Evolutionary conservation across 2,113 vertebrate species (phyloP), one percentile per base, ranked within the genome.

Genomic region (Muntiacus muntjak): DNA sequence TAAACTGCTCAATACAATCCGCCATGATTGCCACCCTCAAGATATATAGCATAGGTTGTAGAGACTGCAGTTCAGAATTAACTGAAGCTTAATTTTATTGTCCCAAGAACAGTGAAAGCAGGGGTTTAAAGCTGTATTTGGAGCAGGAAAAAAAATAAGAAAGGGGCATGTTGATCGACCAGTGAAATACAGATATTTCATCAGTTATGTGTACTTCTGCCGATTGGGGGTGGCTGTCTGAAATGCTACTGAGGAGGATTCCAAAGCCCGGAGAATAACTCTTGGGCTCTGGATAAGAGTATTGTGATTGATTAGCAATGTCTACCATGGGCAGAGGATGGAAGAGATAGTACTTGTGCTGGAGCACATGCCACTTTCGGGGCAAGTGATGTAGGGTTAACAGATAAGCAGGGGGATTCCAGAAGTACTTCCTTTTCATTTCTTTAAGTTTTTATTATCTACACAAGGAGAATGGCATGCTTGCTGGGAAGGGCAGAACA

Each of bases 31-130:
- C 14, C 16, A 5, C 78, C 86, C 82, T 95, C 14, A 58, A 87
- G 62, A 76, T 50, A 50, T 50, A 50, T 93, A 86, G 43, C 52
- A 16, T 67, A 67, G 74, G 94, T 90, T 96, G 84, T 91, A 94
- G 97, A 91, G 74, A 84, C 13, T 30, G 85, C 3, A 71, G 67
- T 36, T 86, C 55, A 83, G 87, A 89, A 91, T 94, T 92, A 94
- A 74, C 67, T 14, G 81, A 94, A 78, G 55, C 96, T 95, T 96
- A 90, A 47, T 89, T 60, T 82, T 82, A 79, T 79, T 97, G 58
- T 94, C 86, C 60, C 85, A 60, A 87, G 57, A 95, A 93, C 47
- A 97, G 16, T 67, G 19, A 55, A 87, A 76, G 64, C 52, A 87
- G 36, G 50, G 25, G 25, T 74, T 93, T 82, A 96, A 85, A 96